A percentile compares a stretch with the other conserved stretches of the same genome.
Conservation (phyloP, 2,888 invertebrate species). For the Andrena trimmerana region DNA sequence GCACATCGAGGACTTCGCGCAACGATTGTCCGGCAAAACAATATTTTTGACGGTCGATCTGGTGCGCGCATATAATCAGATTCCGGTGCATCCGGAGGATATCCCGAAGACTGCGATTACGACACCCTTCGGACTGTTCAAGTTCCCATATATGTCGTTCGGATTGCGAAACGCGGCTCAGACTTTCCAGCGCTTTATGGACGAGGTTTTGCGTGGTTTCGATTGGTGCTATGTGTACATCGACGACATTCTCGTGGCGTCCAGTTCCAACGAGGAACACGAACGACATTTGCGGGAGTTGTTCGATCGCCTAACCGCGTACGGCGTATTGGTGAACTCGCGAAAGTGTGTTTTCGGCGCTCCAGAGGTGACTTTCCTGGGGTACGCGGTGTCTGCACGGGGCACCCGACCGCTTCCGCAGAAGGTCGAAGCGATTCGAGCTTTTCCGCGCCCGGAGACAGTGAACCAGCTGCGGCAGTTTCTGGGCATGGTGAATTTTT, state of each 20-base stretch:
- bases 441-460: background rate
- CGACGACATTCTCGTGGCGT: no score
- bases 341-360: slow-evolving; percentile 3
- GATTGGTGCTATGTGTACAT: no score
- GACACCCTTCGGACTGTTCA: background rate
- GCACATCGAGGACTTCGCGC: slow-evolving; percentile 23
- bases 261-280: no score
- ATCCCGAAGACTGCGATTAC: background rate
- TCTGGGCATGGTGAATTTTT: slow-evolving; percentile 7
- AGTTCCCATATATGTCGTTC: slow-evolving; percentile 3
- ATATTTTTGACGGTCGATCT: background rate
- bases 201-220: no score
- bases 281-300: background rate
- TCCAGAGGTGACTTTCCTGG: background rate
- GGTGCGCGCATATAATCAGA: slow-evolving; percentile 12
- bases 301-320: background rate
- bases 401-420: background rate
- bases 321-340: background rate
- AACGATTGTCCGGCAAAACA: background rate
- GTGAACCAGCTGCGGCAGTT: slow-evolving; percentile 12
- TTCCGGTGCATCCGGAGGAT: background rate
- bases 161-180: slow-evolving; percentile 9
- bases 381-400: background rate
- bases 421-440: slow-evolving; percentile 2
- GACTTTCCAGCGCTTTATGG: background rate